Evolutionary conservation across 2,113 vertebrate species (phyloP), one percentile per base, ranked within the genome.

Genomic region (Nesogale talazaci): DNA sequence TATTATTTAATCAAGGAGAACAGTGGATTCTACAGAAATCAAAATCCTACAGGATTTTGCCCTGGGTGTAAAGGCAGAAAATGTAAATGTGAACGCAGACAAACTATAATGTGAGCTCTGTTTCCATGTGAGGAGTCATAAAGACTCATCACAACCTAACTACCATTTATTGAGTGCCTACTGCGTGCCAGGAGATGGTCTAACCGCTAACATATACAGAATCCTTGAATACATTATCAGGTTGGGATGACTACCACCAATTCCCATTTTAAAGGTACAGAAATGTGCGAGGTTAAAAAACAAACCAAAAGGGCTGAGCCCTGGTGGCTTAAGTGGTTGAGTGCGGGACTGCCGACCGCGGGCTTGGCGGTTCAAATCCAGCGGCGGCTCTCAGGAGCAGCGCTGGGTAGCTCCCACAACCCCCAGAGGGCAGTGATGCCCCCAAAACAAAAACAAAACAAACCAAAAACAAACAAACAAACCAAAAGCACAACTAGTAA

Each of bases 41-140:
- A 78, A 88, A 84, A n/a, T 78, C 36, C 76, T 85, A 56, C 56
- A 77, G 57, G 23, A 70, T 70, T 86, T 63, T 38, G 6, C 42
- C 12, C 15, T 88, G n/a, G 11, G 3, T 76, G 56, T 42, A 80
- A 22, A 25, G 80, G 38, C 38, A 57, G 22, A 57, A n/a, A 86
- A 78, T 59, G 76, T 76, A 29, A 93, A 83, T 85, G 63, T 25
- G n/a, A 94, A 59, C 36, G 75, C 2, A 40, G 70, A 40, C n/a
- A 86, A 65, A 81, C 78, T 82, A 8, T 59, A 29, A 31, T 46
- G 70, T 11, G 34, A 84, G 22, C 23, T 87, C 65, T 27, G 42
- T 67, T 70, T 89, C 61, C 38, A 72, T 59, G 27, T 25, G 19
- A 83, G 40, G 22, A 42, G 8, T 11, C 59, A 67, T 16, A 69